These are phyloP conservation scores for Troides helena DNA, from an alignment of 2,888 invertebrate species.

Conservation along the genomic window DNA sequence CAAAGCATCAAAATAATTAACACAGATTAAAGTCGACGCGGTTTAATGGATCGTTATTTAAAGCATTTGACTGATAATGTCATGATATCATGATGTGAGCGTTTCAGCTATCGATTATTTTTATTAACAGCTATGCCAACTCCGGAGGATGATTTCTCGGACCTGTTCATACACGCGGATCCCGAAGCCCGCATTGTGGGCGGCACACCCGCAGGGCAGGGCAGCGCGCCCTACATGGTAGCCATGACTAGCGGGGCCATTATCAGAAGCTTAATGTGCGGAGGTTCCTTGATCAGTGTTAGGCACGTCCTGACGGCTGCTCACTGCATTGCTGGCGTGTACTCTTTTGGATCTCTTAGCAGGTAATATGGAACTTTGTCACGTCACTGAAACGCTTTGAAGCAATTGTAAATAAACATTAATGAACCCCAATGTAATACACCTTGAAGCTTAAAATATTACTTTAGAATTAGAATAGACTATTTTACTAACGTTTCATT, in stretches of 20 bases:
- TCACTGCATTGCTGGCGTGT: constrained; percentile 49
- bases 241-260: constrained; percentile 46
- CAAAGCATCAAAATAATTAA: too few species aligned
- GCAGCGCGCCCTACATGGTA: constrained; percentile 47
- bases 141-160: constrained; percentile 42
- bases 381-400: too few species aligned
- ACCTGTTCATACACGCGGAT: constrained; percentile 52
- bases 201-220: constrained; percentile 33
- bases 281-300: constrained; percentile 48
- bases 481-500: too few species aligned
- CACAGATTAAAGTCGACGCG: too few species aligned
- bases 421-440: too few species aligned
- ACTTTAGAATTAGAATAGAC: too few species aligned
- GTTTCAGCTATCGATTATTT: neutral
- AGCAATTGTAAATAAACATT: too few species aligned
- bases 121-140: constrained; percentile 49
- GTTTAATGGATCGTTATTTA: too few species aligned
- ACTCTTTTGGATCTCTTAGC: constrained; percentile 34
- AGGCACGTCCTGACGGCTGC: constrained; percentile 56
- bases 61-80: too few species aligned
- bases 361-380: constrained; percentile 8
- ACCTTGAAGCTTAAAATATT: too few species aligned
- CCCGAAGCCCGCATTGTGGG: constrained; percentile 42
- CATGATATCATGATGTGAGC: too few species aligned
- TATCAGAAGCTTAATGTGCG: constrained; percentile 50